Evolutionary conservation across 2,113 vertebrate genomes (phyloP), one percentile per base, ranked within the genome.

Genomic region (Probosciger aterrimus): DNA sequence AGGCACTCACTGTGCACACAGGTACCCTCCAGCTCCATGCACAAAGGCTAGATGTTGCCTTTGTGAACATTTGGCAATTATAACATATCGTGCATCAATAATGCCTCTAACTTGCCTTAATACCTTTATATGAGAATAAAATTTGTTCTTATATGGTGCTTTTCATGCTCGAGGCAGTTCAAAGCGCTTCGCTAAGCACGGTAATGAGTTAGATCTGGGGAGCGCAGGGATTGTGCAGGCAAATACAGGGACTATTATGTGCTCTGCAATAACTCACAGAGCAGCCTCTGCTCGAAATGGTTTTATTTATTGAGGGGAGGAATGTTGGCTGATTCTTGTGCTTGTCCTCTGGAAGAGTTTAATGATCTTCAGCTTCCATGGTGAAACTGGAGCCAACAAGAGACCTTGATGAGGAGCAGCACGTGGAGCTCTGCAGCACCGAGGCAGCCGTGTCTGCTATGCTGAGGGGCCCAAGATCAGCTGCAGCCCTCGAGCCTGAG

Each of bases 71-170:
- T 85, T 69, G 65, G 76, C 71, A 69, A 49, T 89, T 78, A 60
- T 33, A 81, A 76, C 80, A 9, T 43, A 73, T n/a, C 60, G 4
- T 88, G 70, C 20, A 2, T 74, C 88, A 79, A 16, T n/a, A 79
- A 73, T 74, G 85, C 77, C 71, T 89, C 81, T 92, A 82, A 92
- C 62, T 89, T 95, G 77, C 88, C 88, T 92, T 93, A 82, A 82
- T 82, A 82, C 85, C 92, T 92, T 86, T 82, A 78, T 86, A 75
- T 70, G 81, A 92, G 88, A 86, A 65, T 74, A 86, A 95, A 70
- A 89, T 79, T 74, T 65, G 88, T 53, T 92, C 76, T 79, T 89
- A 52, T 44, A 25, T 46, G 71, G 71, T 78, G 92, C 85, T 86
- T 93, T 92, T 82, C 41, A 50, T 55, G 81, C 88, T 82, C 9